These are phyloP conservation scores for Xenotilapia caudafasciata DNA, from an alignment of 2,113 vertebrate genomes.

Conservation along the genomic window DNA sequence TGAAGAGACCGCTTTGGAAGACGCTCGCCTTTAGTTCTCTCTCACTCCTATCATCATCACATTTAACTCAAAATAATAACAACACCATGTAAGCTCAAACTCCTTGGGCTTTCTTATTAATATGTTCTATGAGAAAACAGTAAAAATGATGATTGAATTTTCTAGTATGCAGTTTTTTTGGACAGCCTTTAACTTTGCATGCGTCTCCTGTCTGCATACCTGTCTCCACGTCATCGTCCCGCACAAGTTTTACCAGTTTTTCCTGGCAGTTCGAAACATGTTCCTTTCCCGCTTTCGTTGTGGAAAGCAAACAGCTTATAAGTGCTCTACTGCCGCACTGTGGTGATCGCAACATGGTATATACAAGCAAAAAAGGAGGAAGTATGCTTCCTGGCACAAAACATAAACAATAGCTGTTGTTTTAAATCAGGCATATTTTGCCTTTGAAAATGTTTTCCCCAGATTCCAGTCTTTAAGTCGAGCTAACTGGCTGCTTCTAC, in stretches of 20 bases:
- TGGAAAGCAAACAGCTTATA: background rate
- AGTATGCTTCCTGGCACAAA: background rate
- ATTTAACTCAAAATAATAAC: background rate
- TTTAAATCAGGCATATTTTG: background rate
- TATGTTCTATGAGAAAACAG: background rate
- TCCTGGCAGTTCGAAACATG: background rate
- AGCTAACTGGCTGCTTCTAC: background rate
- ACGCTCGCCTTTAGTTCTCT: background rate
- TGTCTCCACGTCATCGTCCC: background rate
- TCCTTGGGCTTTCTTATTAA: background rate
- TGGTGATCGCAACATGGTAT: accelerated
- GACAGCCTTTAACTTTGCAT: background rate
- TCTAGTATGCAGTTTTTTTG: background rate
- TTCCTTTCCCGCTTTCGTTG: background rate
- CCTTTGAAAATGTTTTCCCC: background rate
- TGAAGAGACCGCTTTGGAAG: background rate
- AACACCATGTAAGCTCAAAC: background rate
- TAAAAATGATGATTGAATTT: accelerated
- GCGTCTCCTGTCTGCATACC: background rate
- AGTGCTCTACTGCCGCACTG: background rate
- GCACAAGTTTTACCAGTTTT: background rate
- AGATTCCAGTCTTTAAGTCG: background rate
- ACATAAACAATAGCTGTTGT: background rate
- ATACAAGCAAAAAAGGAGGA: accelerated
- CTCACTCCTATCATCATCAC: background rate